Evolutionary conservation across 1,140 invertebrate genomes (phyloP).

Genomic region (Tribolium castaneum): DNA sequence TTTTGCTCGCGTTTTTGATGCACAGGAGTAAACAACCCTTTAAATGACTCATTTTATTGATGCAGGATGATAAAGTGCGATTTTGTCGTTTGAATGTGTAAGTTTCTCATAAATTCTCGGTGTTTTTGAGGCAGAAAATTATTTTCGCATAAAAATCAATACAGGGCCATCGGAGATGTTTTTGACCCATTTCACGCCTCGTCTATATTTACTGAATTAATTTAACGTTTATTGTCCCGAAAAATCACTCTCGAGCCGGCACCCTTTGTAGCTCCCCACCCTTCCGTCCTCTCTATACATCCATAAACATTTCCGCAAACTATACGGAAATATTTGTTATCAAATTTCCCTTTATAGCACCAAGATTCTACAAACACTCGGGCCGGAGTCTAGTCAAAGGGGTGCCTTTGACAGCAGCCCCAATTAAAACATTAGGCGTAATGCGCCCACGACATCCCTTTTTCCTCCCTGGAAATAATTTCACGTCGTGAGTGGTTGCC

Average conservation of each 20-base stretch:
- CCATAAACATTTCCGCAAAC: conserved; percentile 27
- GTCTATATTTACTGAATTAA: neutral
- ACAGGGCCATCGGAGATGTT: neutral
- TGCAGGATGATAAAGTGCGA: too few species aligned
- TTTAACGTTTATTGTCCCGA: neutral
- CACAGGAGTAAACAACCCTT: too few species aligned
- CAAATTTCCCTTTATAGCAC: conserved; percentile 17
- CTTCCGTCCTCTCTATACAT: neutral
- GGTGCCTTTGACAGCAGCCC: conserved; percentile 8
- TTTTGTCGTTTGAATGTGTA: too few species aligned
- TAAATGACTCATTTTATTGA: too few species aligned
- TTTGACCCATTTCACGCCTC: neutral
- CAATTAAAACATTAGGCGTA: conserved; percentile 27
- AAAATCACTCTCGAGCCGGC: neutral
- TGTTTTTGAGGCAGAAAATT: too few species aligned
- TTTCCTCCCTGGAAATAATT: conserved; percentile 3
- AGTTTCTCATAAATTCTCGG: too few species aligned
- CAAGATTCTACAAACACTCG: conserved; percentile 20
- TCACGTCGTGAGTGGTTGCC: neutral
- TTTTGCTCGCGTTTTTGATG: too few species aligned
- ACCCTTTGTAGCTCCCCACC: neutral
- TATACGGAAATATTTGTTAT: conserved; percentile 36
- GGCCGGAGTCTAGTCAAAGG: neutral
- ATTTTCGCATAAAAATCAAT: too few species aligned
- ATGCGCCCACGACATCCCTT: conserved; percentile 3